A percentile compares a stretch with the other conserved stretches of the same genome.
Conservation (phyloP, 2,797 vertebrate genomes). For the Carcharodon carcharias region DNA sequence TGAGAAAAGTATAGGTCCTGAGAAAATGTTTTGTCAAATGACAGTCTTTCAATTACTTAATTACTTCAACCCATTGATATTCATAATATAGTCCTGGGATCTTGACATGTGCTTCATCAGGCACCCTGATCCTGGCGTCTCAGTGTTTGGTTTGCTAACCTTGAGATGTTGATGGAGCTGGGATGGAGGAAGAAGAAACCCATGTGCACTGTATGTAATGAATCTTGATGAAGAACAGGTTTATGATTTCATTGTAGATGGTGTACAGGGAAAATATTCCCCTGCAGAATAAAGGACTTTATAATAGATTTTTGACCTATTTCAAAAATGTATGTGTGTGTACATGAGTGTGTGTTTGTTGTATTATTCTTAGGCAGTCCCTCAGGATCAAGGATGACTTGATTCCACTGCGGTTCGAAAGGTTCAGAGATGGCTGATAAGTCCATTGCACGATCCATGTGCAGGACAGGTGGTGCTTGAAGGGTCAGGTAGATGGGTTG, state of each 20-base stretch:
- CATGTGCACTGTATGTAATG: neutral
- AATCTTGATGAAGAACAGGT: neutral
- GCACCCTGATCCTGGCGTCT: neutral
- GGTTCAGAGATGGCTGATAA: no score
- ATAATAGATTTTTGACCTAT: neutral
- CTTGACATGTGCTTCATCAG: neutral
- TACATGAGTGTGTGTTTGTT: neutral
- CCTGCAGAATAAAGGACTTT: no score
- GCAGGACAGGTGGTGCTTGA: no score
- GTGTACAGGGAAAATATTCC: neutral
- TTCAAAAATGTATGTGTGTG: neutral
- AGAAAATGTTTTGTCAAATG: neutral
- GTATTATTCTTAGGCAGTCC: no score
- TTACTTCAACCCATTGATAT: neutral
- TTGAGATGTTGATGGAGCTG: neutral
- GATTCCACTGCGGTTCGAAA: no score
- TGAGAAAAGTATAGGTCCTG: neutral
- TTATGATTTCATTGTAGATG: neutral
- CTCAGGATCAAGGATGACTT: no score
- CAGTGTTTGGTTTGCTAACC: neutral
- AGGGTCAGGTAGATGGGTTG: no score
- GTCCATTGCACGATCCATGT: no score
- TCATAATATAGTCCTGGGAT: neutral
- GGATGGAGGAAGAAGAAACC: neutral
- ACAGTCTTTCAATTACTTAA: neutral